Base-by-base conservation (phyloP, 2,888 invertebrate genomes). In the Drosophila fungiperda region DNA sequence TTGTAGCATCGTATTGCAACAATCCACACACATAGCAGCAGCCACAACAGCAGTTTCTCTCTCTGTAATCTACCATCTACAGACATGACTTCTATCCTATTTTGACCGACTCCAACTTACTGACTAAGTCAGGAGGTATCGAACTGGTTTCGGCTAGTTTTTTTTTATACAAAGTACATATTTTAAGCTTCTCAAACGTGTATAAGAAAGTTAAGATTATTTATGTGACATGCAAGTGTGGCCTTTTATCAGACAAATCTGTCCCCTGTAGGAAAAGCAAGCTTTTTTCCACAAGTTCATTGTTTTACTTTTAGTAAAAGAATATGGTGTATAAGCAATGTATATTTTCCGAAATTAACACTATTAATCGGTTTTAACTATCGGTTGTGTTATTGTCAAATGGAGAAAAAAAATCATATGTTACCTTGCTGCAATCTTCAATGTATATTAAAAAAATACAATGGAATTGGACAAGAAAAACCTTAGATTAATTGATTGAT, bases 1-100 rank as follows among this genome's bases (percentile, higher is more conserved):
- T 81, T 78, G 59, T 91, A 90, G 40, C 67, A 45, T 32, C 20
- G 40, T 23, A 36, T 66, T 33, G 49, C n/a, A 7, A 42, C 36
- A 45, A 79, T 50, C 3, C 49, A 53, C 7, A 49, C 23, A 52
- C 26, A 50, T 2, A 66, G 3, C 0, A 66, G 9, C 33, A 74
- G 12, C 8, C 75, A 15, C 32, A 58, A n/a, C 8, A 40, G 17
- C 11, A 62, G 15, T 29, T 58, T 53, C 9, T 57, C 26, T 36
- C 20, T 6, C 20, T 17, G 12, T 17, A 57, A 58, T 42, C 49
- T 58, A 33, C 12, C 12, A 36, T 12, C 3, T 29, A 32, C 52
- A 40, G 17, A 23, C 59, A 77, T 62, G 40, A 40, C n/a, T n/a
- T 9, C n/a, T 40, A 1, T 9, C 40, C 4, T 40, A 40, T 23